These are phyloP conservation scores for Cyprinodon brontotheroides DNA, from an alignment of 2,113 vertebrate species.

Conservation along the genomic window DNA sequence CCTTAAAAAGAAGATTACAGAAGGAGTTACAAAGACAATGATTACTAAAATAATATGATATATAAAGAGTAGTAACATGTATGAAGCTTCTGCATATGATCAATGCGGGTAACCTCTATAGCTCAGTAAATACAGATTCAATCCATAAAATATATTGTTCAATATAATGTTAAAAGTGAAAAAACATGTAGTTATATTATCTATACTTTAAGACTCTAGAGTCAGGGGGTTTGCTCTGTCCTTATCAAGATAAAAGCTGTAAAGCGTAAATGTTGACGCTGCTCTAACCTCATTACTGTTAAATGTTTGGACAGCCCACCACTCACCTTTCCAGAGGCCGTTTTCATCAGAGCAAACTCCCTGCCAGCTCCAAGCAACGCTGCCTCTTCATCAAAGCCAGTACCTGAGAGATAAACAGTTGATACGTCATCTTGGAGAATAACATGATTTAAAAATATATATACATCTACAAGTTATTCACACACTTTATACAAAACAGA, in stretches of 20 bases:
- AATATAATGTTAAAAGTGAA: background rate
- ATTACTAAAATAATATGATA: background rate
- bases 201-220: background rate
- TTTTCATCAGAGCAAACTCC: constrained; percentile 99
- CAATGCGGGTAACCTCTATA: background rate
- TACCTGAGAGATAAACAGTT: constrained; percentile 82
- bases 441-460: background rate
- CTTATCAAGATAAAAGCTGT: constrained; percentile 32
- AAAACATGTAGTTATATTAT: constrained; percentile 14
- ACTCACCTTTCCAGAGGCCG: constrained; percentile 94
- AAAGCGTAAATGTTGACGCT: constrained; percentile 1
- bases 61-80: too few species aligned
- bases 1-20: background rate
- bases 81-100: too few species aligned
- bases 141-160: background rate
- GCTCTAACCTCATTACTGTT: constrained; percentile 19
- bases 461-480: background rate
- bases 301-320: constrained; percentile 16
- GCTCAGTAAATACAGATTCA: constrained; percentile 28
- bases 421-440: constrained; percentile 10
- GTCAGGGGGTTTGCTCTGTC: background rate
- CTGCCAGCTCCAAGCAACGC: constrained; percentile 95
- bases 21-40: background rate
- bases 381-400: constrained; percentile 98
- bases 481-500: background rate